phyloP scores from a whole-genome alignment of 2,888 invertebrate species.

The Micoletzkya japonica region DNA sequence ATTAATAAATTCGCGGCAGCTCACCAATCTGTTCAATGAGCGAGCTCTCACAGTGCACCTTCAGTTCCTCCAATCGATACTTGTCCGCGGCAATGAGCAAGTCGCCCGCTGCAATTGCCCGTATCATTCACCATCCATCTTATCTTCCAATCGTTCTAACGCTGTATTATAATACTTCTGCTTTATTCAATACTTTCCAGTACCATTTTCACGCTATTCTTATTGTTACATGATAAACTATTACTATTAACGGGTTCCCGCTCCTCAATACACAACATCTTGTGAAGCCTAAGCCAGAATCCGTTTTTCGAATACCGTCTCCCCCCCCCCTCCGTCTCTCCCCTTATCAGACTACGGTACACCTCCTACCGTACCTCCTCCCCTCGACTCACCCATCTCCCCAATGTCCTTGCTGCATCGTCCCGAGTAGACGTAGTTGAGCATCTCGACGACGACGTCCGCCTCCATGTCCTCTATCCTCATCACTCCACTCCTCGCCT shows the following conservation, averaged over 20 bases:
- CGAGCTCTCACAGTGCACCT: slow-evolving; percentile 35
- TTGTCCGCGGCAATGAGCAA: slow-evolving; percentile 64
- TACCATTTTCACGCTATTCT: too few relatives aligned
- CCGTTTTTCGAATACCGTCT: too few relatives aligned
- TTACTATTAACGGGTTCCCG: too few relatives aligned
- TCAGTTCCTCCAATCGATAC: slow-evolving; percentile 60
- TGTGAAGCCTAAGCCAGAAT: too few relatives aligned
- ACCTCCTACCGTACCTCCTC: neutral
- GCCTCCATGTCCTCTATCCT: slow-evolving; percentile 61
- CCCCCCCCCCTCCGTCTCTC: too few relatives aligned
- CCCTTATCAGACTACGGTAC: too few relatives aligned
- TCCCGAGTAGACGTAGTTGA: slow-evolving; percentile 62
- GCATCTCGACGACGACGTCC: slow-evolving; percentile 62
- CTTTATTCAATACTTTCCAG: too few relatives aligned
- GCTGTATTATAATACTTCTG: too few relatives aligned
- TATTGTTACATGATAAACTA: too few relatives aligned
- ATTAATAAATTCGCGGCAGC: neutral
- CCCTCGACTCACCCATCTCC: slow-evolving; percentile 46
- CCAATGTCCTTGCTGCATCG: slow-evolving; percentile 54
- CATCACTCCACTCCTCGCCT: slow-evolving; percentile 44
- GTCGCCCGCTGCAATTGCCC: slow-evolving; percentile 43
- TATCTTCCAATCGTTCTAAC: too few relatives aligned
- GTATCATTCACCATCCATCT: too few relatives aligned
- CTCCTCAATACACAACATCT: too few relatives aligned
- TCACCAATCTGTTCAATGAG: slow-evolving; percentile 19